Evolutionary conservation across 92 coral and sea anemone genomes (phyloP), one percentile per base, ranked within the genome.

Genomic region (Parazoanthus swiftii): DNA sequence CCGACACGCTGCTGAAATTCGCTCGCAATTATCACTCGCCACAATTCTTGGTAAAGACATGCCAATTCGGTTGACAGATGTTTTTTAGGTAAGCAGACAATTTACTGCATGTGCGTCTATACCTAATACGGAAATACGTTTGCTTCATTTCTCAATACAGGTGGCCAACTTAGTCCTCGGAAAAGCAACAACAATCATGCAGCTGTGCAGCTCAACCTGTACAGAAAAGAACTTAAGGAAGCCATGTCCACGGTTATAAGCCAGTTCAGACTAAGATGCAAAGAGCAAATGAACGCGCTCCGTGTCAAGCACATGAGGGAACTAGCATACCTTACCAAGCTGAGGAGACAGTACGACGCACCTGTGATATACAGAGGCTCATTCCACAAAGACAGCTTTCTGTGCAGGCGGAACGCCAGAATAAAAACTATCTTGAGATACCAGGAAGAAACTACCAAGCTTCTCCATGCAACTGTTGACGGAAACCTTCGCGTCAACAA

Each of bases 251-350:
- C 42, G 29, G 46, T 84, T 4, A 84, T 84, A 46, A 51, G 42
- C 13, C 78, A 84, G 87, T 84, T 84, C 66, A 70, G 77, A 29
- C 20, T 9, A 20, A 71, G 65, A 4, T 84, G 87, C 51, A 35
- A 70, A 38, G 68, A 84, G 15, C 87, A 65, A n/a, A 73, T 48
- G 66, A 54, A 18, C 36, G n/a, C 11, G 14, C 87, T 84, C 56
- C 87, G 79, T 15, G 50, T 84, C 63, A 84, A 84, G 74, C 87
- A 84, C 66, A 71, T 50, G 77, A 43, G 43, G 26, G 87, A 84
- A 51, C 51, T 84, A 3, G 37, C 38, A 26, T 84, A 71, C 23
- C 87, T 84, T 72, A 59, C 87, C 54, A 84, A 73, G 38, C 79
- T 84, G 43, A 84, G 68, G 33, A 84, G 56, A 48, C 87, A 84